Base-by-base conservation (phyloP, 2,888 invertebrate species). In the Stegophylla sp. region DNA sequence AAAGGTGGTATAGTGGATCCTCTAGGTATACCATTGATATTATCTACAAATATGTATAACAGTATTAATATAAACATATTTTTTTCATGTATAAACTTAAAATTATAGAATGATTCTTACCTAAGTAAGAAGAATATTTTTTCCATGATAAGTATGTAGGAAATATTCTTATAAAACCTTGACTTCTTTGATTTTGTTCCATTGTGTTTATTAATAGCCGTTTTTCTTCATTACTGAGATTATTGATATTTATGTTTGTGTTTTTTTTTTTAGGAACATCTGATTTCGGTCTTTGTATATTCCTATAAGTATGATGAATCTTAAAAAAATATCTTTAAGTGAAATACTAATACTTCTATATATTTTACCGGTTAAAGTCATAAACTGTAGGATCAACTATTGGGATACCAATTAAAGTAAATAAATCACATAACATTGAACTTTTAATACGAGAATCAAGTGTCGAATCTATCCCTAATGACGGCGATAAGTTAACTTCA, bases 401-500 rank as follows among this genome's bases (percentile, higher is more conserved):
- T 0, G 94, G 93, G 74, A 96, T 89, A 59, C 97, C 97, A 83
- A 96, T 92, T 83, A 98, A 89, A n/a, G 95, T 96, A 81, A 98
- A 88, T 13, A 97, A 89, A 88, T 98, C 97, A 2, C 95, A 92
- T 84, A 98, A 88, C 86, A 98, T 90, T 3, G 96, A 94, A 0
- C 96, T 94, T 87, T 98, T 98, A 17, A 98, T 91, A 85, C 96
- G 92, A 63, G 96, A 92, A 87, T 98, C 98, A 83, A 98, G 88
- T 0, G 97, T 96, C 84, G 95, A 94, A 87, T 98, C 97, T 86
- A 97, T 95, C 84, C 93, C 94, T 84, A 95, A 87, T 85, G 94
- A 94, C 9, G 98, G 97, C 3, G 96, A 96, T 26, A 98, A 88
- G 86, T 98, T 98, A 34, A 97, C 95, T 88, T 98, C 98, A 82